These are phyloP conservation scores for Oscheius sp. DNA, from an alignment of 2,888 invertebrate genomes.

Conservation along the genomic window DNA sequence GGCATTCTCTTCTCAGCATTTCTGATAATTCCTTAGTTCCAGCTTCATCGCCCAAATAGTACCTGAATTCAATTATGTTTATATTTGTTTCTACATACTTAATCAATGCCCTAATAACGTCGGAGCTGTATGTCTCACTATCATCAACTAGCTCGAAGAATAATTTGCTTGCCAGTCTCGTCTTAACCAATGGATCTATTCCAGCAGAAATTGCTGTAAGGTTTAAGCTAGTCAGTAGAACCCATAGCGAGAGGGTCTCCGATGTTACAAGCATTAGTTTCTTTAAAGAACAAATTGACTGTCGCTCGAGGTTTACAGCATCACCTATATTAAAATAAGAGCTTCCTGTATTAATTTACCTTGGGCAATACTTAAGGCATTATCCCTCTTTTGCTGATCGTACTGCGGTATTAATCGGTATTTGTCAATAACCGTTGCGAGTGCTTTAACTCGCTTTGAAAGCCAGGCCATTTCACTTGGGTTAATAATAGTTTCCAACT, in stretches of 20 bases:
- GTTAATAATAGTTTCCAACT: constrained; percentile 31
- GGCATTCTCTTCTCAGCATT: constrained; percentile 87
- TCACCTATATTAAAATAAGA: constrained; percentile 53
- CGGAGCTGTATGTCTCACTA: constrained; percentile 41
- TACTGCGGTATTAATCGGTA: constrained; percentile 56
- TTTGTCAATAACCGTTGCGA: constrained; percentile 51
- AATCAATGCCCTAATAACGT: constrained; percentile 54
- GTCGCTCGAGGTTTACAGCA: constrained; percentile 51
- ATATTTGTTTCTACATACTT: constrained; percentile 34
- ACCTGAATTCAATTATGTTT: constrained; percentile 73
- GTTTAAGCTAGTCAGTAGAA: constrained; percentile 89
- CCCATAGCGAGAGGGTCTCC: constrained; percentile 92
- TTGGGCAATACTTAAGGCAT: background rate
- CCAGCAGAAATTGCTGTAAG: constrained; percentile 76
- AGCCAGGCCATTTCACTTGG: constrained; percentile 39
- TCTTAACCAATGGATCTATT: constrained; percentile 38
- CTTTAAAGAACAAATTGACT: constrained; percentile 71
- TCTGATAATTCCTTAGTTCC: constrained; percentile 89
- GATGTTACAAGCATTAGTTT: constrained; percentile 74
- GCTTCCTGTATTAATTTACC: too few species aligned
- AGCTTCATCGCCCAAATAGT: constrained; percentile 91
- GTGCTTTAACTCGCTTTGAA: constrained; percentile 34
- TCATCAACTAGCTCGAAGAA: constrained; percentile 54
- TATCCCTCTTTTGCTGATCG: constrained; percentile 9
- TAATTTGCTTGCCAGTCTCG: constrained; percentile 35